phyloP scores from a whole-genome alignment of 2,113 vertebrate species.

The Gnathonemus longibarbis region DNA sequence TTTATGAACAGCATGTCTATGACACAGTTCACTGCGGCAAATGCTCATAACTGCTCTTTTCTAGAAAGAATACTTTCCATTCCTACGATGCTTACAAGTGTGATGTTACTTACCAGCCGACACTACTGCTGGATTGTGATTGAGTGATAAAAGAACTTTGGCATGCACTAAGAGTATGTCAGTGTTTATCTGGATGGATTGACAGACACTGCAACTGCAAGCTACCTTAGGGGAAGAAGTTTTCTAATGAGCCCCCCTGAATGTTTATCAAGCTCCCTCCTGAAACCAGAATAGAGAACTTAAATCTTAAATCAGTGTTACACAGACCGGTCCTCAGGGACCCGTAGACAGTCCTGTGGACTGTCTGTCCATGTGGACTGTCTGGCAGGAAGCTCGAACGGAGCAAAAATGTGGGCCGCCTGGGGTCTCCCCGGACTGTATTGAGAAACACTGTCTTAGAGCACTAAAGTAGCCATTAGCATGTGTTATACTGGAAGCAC shows the following conservation, averaged over 20 bases:
- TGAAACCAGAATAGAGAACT: too few relatives aligned
- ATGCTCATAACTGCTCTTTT: not conserved
- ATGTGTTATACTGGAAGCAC: not conserved
- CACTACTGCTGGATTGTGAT: not conserved
- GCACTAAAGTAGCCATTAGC: not conserved
- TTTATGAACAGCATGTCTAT: not conserved
- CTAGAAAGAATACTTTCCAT: not conserved
- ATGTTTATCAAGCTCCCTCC: too few relatives aligned
- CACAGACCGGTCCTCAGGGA: not conserved
- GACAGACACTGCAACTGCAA: not conserved
- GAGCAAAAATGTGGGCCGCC: not conserved
- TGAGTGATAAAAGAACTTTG: not conserved
- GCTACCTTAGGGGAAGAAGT: not conserved
- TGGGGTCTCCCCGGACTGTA: not conserved
- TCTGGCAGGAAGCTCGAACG: not conserved
- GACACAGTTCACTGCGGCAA: not conserved
- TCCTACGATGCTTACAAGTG: not conserved
- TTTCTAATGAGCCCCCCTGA: too few relatives aligned
- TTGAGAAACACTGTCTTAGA: not conserved
- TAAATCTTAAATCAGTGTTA: not conserved
- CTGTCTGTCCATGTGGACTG: too few relatives aligned
- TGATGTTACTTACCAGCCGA: not conserved
- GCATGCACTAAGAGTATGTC: not conserved
- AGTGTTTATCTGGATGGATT: not conserved
- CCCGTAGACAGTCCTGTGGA: not conserved